Conservation (phyloP, 37 sponge, comb jelly and placozoan genomes). For the Diacarnus erythraeanus region DNA sequence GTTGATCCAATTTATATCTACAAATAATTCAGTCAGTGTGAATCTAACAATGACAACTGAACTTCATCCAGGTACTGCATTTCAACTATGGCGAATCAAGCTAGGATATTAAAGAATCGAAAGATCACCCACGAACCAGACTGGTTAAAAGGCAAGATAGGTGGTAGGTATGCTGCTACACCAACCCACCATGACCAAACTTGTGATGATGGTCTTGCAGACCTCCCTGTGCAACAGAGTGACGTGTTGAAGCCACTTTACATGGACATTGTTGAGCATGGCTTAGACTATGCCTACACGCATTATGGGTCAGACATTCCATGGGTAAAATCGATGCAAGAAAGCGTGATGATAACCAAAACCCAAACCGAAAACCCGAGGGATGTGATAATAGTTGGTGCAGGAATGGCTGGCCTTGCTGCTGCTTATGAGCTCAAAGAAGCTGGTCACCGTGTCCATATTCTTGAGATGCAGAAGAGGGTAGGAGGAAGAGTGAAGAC, state of each 20-base stretch:
- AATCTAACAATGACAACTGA: too few relatives aligned
- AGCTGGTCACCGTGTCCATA: slow-evolving; percentile 61
- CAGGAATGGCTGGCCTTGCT: slow-evolving; percentile 56
- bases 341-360: neutral
- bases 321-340: too few relatives aligned
- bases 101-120: too few relatives aligned
- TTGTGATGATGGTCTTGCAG: neutral
- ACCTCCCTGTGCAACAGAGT: slow-evolving; percentile 22
- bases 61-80: too few relatives aligned
- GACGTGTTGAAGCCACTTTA: slow-evolving; percentile 46
- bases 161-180: neutral
- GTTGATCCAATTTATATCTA: too few relatives aligned
- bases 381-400: slow-evolving; percentile 48
- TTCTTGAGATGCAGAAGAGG: too few relatives aligned
- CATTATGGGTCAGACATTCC: too few relatives aligned
- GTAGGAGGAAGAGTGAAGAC: too few relatives aligned
- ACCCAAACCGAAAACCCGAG: slow-evolving; percentile 31
- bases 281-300: slow-evolving; percentile 38
- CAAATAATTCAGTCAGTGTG: too few relatives aligned
- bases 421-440: slow-evolving; percentile 60
- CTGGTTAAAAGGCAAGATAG: slow-evolving; percentile 37
- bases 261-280: slow-evolving; percentile 29
- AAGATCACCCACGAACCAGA: too few relatives aligned
- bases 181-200: too few relatives aligned
- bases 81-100: too few relatives aligned